Percentiles rank a stretch among this genome's conserved stretches.
Evolutionary conservation across 2,113 vertebrate genomes (phyloP).

Genomic region (Smithornis capensis): DNA sequence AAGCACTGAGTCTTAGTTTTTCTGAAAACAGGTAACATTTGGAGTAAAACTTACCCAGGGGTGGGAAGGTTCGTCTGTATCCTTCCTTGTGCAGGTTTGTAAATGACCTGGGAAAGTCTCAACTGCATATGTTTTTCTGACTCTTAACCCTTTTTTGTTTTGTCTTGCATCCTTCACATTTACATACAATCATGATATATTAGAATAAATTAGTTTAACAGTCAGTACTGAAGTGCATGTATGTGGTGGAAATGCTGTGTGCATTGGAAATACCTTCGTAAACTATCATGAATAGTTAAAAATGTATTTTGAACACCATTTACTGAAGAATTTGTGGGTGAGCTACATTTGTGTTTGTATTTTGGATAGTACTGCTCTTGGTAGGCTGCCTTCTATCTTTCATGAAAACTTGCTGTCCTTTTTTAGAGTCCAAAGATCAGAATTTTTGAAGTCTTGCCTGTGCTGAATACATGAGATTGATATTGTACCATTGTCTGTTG

Average conservation of each 20-base stretch:
- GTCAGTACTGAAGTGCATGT: background rate
- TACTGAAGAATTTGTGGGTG: background rate
- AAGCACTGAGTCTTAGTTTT: background rate
- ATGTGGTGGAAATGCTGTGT: background rate
- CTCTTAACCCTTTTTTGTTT: background rate
- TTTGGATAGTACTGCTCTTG: background rate
- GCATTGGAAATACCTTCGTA: background rate
- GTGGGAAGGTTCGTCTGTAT: background rate
- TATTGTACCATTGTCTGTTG: background rate
- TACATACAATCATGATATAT: rapidly evolving
- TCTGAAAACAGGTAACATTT: background rate
- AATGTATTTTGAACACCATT: background rate
- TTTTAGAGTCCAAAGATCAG: background rate
- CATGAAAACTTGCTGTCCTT: background rate
- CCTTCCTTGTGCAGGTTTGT: rapidly evolving
- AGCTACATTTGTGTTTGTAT: background rate
- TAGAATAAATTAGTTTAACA: background rate
- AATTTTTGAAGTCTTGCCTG: background rate
- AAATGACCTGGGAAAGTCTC: background rate
- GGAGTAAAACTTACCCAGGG: background rate
- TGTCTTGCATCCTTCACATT: rapidly evolving
- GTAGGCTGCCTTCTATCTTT: background rate
- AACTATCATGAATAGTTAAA: background rate
- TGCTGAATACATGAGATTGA: background rate
- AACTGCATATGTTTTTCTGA: rapidly evolving